These are phyloP conservation scores for Anabacerthia variegaticeps DNA, from an alignment of 2,797 vertebrate genomes.

Conservation along the genomic window DNA sequence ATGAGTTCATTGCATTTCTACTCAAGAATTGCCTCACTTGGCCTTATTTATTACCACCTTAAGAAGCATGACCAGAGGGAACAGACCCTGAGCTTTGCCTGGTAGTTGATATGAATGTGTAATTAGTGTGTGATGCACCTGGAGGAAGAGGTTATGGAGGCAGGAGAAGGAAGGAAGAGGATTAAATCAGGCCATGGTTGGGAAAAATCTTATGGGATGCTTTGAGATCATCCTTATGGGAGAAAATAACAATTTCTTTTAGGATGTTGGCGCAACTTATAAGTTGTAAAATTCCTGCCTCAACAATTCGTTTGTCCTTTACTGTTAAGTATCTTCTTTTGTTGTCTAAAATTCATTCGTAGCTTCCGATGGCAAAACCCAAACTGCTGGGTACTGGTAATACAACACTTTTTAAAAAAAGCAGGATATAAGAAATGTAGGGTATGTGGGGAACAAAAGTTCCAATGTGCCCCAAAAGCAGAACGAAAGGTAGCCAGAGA, in stretches of 20 bases:
- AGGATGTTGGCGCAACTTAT: neutral
- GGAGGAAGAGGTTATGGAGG: neutral
- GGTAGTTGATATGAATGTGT: neutral
- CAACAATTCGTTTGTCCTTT: neutral
- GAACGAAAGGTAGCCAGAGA: neutral
- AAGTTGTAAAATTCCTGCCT: neutral
- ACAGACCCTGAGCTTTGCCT: neutral
- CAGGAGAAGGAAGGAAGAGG: neutral
- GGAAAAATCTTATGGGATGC: neutral
- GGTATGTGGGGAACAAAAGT: neutral
- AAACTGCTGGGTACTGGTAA: neutral
- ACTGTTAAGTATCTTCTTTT: neutral
- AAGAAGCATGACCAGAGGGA: neutral
- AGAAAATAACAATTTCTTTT: neutral
- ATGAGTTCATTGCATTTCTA: slow-evolving; percentile 4
- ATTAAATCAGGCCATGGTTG: neutral
- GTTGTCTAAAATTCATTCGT: neutral
- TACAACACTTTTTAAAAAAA: neutral
- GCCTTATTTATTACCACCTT: neutral
- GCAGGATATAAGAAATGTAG: neutral
- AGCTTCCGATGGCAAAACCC: neutral
- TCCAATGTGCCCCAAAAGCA: neutral
- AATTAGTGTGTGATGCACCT: neutral
- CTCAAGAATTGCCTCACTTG: neutral
- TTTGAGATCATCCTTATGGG: neutral